Conservation (phyloP, 2,888 invertebrate genomes). For the Mongoloraphidia duomilia region DNA sequence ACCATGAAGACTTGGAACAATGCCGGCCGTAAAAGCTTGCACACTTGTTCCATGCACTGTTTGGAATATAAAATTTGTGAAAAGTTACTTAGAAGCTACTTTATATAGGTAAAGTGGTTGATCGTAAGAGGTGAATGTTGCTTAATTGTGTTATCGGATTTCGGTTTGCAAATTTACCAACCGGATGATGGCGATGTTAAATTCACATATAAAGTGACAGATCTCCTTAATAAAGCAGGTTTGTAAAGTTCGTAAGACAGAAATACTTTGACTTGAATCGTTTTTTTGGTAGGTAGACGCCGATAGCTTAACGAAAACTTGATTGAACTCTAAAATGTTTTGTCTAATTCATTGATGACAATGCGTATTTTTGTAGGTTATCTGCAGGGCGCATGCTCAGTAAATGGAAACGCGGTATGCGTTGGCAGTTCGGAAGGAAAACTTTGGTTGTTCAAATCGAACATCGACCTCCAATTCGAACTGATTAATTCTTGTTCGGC, state of each 20-base stretch:
- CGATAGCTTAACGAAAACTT: too few species aligned
- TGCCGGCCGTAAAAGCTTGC: too few species aligned
- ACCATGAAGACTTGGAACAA: too few species aligned
- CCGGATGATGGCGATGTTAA: conserved; percentile 16
- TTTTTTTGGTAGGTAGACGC: too few species aligned
- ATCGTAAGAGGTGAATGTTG: conserved; percentile 16
- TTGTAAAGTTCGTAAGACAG: too few species aligned
- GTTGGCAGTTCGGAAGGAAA: conserved; percentile 19
- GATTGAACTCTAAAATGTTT: conserved; percentile 3
- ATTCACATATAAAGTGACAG: conserved; percentile 15
- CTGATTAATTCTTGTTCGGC: conserved; percentile 10
- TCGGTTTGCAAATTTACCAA: conserved; percentile 20
- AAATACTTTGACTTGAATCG: too few species aligned
- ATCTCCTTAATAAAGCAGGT: conserved; percentile 9
- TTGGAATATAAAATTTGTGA: too few species aligned
- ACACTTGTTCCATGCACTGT: too few species aligned
- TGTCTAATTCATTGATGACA: too few species aligned
- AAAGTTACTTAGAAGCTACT: too few species aligned
- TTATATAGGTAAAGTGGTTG: conserved; percentile 20
- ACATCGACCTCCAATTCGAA: conserved; percentile 6
- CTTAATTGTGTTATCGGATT: conserved; percentile 19
- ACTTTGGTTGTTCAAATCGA: conserved; percentile 17
- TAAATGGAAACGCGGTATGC: conserved; percentile 16
- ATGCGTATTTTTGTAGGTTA: conserved; percentile 13
- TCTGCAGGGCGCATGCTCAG: conserved; percentile 17